Conservation (phyloP, 1,140 invertebrate species). For the Arion vulgaris region DNA sequence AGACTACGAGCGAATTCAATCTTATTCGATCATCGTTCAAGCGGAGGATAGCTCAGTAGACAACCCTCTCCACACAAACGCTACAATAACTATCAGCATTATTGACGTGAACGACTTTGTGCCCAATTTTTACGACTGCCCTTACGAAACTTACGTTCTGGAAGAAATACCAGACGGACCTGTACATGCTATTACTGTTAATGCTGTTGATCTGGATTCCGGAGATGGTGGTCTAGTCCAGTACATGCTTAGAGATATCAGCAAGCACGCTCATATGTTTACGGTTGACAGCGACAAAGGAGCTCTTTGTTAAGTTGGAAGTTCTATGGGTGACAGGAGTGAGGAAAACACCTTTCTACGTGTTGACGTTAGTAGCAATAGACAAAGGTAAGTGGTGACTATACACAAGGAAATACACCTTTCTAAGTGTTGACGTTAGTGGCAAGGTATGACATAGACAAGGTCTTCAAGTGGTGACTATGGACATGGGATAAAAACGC, state of each 20-base stretch:
- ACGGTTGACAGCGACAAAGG: conserved; percentile 80
- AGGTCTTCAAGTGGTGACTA: too few relatives aligned
- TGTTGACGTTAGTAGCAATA: conserved; percentile 85
- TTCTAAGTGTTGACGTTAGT: too few relatives aligned
- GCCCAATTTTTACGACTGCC: conserved; percentile 81
- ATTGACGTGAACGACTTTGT: conserved; percentile 96
- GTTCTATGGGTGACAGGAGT: too few relatives aligned
- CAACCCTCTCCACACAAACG: conserved; percentile 79
- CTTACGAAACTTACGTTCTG: conserved; percentile 62
- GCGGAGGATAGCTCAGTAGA: conserved; percentile 88
- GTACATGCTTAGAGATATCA: conserved; percentile 55
- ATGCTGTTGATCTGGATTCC: conserved; percentile 61
- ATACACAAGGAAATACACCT: too few relatives aligned
- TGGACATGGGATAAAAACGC: conserved; percentile 88
- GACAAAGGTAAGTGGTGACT: too few relatives aligned
- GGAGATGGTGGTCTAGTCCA: conserved; percentile 51
- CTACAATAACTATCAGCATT: conserved; percentile 78
- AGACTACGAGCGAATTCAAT: conserved; percentile 87
- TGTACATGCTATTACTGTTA: conserved; percentile 58
- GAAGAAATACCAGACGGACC: conserved; percentile 60
- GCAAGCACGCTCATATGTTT: conserved; percentile 52
- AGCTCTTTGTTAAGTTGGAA: conserved; percentile 82
- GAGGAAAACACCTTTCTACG: conserved; percentile 86
- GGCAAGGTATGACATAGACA: too few relatives aligned
- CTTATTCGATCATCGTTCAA: conserved; percentile 86